These are phyloP conservation scores for Lacerta agilis DNA, from an alignment of 2,797 vertebrate species.

Conservation along the genomic window DNA sequence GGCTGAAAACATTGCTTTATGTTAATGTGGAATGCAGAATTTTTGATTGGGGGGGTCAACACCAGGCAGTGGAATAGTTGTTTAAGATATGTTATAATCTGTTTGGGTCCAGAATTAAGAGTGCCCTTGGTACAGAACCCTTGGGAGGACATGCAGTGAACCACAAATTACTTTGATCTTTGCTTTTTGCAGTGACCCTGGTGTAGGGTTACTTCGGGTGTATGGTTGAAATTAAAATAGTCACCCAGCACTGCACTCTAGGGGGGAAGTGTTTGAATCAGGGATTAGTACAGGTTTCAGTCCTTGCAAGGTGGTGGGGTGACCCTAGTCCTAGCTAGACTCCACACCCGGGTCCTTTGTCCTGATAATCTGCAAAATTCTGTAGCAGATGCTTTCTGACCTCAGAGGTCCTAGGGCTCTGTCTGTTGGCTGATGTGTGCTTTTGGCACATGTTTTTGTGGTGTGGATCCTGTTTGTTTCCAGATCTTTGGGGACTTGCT, in stretches of 20 bases:
- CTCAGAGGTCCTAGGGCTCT: not conserved
- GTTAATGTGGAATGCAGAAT: not conserved
- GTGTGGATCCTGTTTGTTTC: not conserved
- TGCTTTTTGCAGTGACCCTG: not conserved
- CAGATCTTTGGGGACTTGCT: not conserved
- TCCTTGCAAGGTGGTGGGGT: too few species aligned
- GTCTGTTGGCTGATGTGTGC: not conserved
- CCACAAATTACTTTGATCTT: not conserved
- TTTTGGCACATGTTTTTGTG: not conserved
- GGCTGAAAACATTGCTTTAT: not conserved
- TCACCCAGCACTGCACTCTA: not conserved
- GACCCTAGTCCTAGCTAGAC: not conserved
- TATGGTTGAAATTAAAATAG: not conserved
- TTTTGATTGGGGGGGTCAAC: not conserved
- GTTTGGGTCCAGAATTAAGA: not conserved
- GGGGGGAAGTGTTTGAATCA: not conserved
- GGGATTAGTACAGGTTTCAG: not conserved
- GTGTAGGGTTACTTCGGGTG: too few species aligned
- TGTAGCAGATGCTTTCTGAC: not conserved
- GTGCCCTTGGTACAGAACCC: not conserved
- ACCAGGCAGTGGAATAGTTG: not conserved
- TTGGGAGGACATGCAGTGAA: not conserved
- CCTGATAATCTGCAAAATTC: not conserved
- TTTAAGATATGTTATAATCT: not conserved
- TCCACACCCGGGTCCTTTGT: not conserved